These are phyloP conservation scores for human DNA, from an alignment of 2,113 vertebrate species.

Conservation along the genomic window GRCh38 chr1:162741501-162742000, in stretches of 20 bases:
- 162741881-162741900: neutral
- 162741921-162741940: neutral
- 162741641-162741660: neutral
- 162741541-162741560: neutral
- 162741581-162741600: neutral
- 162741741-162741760: neutral
- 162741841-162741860: neutral
- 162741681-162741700: too few species aligned
- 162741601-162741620: neutral
- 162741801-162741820: neutral
- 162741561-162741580: neutral
- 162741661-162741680: neutral
- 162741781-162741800: too few species aligned
- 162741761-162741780: neutral
- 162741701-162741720: neutral
- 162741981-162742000: neutral
- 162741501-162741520: neutral
- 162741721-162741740: neutral
- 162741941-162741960: neutral
- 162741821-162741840: neutral
- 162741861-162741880: neutral
- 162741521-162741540: neutral
- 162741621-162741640: neutral
- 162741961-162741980: neutral
- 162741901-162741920: neutral